Conservation (phyloP, 2,113 vertebrate genomes). For the Lophura nycthemera region DNA sequence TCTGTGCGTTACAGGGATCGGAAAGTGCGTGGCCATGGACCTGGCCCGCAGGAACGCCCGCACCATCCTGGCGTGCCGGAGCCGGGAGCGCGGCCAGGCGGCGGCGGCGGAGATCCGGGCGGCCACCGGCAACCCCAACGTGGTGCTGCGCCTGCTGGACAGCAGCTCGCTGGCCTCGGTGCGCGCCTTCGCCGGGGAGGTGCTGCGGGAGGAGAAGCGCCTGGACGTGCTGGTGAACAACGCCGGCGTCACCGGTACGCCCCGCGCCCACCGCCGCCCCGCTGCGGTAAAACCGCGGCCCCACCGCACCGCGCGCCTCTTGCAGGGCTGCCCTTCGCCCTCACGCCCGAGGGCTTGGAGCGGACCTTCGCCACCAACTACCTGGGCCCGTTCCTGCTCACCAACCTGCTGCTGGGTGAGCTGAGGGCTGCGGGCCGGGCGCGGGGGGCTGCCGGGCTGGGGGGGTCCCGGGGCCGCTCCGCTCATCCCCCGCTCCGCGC, state of each 20-base stretch:
- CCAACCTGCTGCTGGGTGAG: conserved; percentile 87
- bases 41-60: conserved; percentile 83
- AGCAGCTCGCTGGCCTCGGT: conserved; percentile 84
- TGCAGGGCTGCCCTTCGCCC: conserved; percentile 78
- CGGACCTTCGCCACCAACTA: conserved; percentile 86
- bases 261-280: rapidly evolving
- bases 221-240: conserved; percentile 91
- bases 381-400: conserved; percentile 89
- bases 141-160: conserved; percentile 83
- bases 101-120: conserved; percentile 78
- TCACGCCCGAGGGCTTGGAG: conserved; percentile 85
- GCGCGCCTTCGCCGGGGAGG: conserved; percentile 72
- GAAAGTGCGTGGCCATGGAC: conserved; percentile 85
- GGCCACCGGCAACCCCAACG: conserved; percentile 73
- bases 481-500: neutral
- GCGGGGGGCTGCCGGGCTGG: rapidly evolving
- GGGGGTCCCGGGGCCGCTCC: rapidly evolving
- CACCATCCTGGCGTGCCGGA: conserved; percentile 88
- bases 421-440: neutral
- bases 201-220: conserved; percentile 78
- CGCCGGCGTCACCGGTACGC: conserved; percentile 78
- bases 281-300: rapidly evolving
- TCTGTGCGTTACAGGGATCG: conserved; percentile 75
- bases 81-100: conserved; percentile 58
- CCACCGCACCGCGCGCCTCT: rapidly evolving